Base-by-base conservation (phyloP, 1,140 invertebrate species). In the Physella acuta region DNA sequence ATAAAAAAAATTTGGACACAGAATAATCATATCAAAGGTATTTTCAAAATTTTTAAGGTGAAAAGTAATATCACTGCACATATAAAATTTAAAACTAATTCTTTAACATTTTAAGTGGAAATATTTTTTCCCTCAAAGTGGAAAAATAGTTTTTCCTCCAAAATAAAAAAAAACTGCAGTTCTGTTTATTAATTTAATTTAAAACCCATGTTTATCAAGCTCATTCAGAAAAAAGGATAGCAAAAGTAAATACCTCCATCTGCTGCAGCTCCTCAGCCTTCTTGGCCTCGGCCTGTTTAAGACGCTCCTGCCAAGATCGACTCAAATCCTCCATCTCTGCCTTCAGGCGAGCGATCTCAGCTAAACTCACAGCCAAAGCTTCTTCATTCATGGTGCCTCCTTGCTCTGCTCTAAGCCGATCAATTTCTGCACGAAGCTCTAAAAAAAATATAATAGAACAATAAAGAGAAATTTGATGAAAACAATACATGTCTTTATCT, bases 361-460 rank as follows among this genome's bases (percentile, higher is more conserved):
- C 71, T 69, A 80, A 62, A 58, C 76, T 76, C 0, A 71, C 73
- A 20, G 74, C 72, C 87, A 87, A 53, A 81, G 84, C 78, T 88
- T 79, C 76, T 30, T 79, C 83, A 60, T 70, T 76, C 52, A 75
- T 73, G 20, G 65, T 53, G 87, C 88, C 89, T 60, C 89, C 85
- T 37, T 68, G 66, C 26, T 74, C 89, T 76, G 20, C 87, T 86
- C 88, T 87, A 2, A 92, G 81, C 49, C 88, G 85, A 68, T 90
- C 88, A 34, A 92, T 90, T 87, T 94, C 92, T 11, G 88, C 87
- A 76, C 88, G 86, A 49, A 91, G 78, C 78, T 89, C 89, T 79
- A 87, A 85, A 68, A 55, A 62, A 72, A 20, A 37, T 49, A n/a
- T n/a, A n/a, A n/a, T n/a, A n/a, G n/a, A n/a, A n/a, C n/a, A n/a